Evolutionary conservation across 2,113 vertebrate genomes (phyloP).

Genomic region (Heliornis fulica): DNA sequence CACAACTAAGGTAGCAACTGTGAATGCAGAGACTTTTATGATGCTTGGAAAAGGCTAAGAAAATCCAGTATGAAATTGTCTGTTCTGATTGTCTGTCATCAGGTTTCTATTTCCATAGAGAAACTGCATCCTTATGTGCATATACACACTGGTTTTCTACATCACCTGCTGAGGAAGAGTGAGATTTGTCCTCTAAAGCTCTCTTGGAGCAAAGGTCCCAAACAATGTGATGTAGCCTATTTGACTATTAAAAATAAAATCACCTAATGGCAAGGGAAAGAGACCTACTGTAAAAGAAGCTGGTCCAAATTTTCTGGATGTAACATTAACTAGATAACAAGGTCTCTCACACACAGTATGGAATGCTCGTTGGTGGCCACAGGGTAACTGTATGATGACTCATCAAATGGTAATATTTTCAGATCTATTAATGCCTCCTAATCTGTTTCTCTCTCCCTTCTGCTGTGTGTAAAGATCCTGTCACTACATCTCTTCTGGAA

Average conservation of each 20-base stretch:
- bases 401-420: constrained; percentile 17
- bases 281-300: not conserved
- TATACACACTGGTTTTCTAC: not conserved
- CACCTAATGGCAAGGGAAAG: not conserved
- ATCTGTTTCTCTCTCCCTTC: not conserved
- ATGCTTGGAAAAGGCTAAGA: not conserved
- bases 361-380: not conserved
- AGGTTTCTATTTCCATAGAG: no score
- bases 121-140: not conserved
- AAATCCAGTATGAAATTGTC: not conserved
- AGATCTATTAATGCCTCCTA: not conserved
- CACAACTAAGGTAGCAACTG: not conserved
- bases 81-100: no score
- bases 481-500: not conserved
- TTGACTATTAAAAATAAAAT: not conserved
- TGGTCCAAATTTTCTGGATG: not conserved
- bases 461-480: not conserved
- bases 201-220: not conserved
- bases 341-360: not conserved
- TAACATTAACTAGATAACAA: not conserved
- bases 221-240: not conserved
- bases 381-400: constrained; percentile 4
- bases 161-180: not conserved
- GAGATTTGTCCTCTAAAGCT: not conserved
- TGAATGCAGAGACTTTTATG: not conserved